Conservation (phyloP, 35 echinoderm and acorn worm genomes). For the Lytechinus pictus region DNA sequence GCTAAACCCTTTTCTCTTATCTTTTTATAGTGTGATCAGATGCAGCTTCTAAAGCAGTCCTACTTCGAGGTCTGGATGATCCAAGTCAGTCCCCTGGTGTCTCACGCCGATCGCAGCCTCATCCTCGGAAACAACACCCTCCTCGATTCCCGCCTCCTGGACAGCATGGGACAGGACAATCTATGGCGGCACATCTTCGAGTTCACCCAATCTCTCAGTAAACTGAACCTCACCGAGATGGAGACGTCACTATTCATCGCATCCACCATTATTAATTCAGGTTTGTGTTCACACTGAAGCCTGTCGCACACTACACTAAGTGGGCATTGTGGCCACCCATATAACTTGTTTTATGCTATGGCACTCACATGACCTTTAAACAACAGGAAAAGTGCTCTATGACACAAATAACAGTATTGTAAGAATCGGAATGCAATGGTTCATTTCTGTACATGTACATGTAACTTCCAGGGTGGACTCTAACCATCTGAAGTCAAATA, state of each 20-base stretch:
- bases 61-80: conserved; percentile 98
- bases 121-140: conserved; percentile 67
- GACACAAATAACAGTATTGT: too few relatives aligned
- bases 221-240: conserved; percentile 78
- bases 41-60: conserved; percentile 85
- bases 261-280: conserved; percentile 84
- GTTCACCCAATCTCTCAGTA: conserved; percentile 62
- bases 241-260: conserved; percentile 87
- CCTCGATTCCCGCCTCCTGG: conserved; percentile 61
- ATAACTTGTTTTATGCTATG: too few relatives aligned
- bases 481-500: too few relatives aligned
- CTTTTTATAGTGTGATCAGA: conserved; percentile 87
- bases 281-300: conserved; percentile 54
- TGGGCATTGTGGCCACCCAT: too few relatives aligned
- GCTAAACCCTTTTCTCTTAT: not conserved
- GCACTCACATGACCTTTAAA: too few relatives aligned
- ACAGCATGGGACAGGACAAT: conserved; percentile 66
- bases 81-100: conserved; percentile 68
- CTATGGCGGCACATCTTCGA: conserved; percentile 91
- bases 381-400: too few relatives aligned
- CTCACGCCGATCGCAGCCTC: conserved; percentile 58
- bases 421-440: too few relatives aligned
- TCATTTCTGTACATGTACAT: too few relatives aligned
- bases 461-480: too few relatives aligned
- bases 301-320: too few relatives aligned